These are phyloP conservation scores for Leptinotarsa tumamoca DNA, from an alignment of 2,888 invertebrate genomes.

Conservation along the genomic window DNA sequence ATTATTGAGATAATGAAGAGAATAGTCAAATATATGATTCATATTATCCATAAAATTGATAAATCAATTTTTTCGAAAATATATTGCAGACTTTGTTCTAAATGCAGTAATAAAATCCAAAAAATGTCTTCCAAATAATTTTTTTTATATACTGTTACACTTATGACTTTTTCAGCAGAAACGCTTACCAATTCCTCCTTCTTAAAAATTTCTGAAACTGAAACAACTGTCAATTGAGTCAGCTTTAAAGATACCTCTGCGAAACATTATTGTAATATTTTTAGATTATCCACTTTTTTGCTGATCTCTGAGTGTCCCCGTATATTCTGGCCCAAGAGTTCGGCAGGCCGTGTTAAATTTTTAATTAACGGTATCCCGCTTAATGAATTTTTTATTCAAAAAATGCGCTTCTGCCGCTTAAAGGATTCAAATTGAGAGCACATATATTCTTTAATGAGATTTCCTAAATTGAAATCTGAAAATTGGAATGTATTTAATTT, in stretches of 20 bases:
- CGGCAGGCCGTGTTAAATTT: neutral
- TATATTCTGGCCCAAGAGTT: neutral
- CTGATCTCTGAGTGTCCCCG: neutral
- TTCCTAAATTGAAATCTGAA: constrained; percentile 22
- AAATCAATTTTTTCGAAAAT: too few species aligned
- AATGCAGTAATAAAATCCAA: too few species aligned
- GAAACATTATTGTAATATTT: too few species aligned
- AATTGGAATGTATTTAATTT: constrained; percentile 19
- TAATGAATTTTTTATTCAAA: constrained; percentile 14
- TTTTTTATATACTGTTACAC: too few species aligned
- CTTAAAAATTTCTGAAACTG: too few species aligned
- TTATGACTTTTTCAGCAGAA: too few species aligned
- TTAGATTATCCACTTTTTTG: neutral
- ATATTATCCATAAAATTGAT: too few species aligned
- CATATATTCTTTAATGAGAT: constrained; percentile 24
- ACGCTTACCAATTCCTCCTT: too few species aligned
- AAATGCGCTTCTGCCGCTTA: constrained; percentile 7
- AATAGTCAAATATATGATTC: too few species aligned
- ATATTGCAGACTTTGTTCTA: too few species aligned
- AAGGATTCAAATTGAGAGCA: constrained; percentile 17
- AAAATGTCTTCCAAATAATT: too few species aligned
- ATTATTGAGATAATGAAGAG: too few species aligned
- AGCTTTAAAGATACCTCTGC: neutral
- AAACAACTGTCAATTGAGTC: neutral
- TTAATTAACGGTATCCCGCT: constrained; percentile 9